Conservation (phyloP, 2,888 invertebrate genomes). For the Leucophora obtusa region DNA sequence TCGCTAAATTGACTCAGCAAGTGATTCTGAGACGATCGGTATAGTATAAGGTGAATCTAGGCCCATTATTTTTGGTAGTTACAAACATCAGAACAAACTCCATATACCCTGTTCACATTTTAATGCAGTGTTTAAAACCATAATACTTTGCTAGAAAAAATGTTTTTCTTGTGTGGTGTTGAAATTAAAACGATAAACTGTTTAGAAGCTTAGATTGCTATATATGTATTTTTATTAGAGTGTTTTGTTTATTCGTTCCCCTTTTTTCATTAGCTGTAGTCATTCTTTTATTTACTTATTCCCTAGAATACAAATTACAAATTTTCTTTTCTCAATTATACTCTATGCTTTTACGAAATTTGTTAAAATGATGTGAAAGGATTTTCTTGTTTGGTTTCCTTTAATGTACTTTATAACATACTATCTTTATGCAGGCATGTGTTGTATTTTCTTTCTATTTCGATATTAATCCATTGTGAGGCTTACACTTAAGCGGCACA, state of each 20-base stretch:
- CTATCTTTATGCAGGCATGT: background rate
- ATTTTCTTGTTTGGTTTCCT: background rate
- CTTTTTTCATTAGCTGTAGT: background rate
- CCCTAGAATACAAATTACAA: constrained; percentile 29
- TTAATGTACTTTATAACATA: background rate
- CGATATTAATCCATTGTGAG: no score
- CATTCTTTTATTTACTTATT: constrained; percentile 5
- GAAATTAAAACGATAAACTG: constrained; percentile 16
- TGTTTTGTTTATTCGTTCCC: background rate
- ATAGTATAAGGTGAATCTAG: no score
- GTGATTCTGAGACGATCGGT: no score
- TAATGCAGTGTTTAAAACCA: no score
- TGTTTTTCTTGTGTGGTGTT: background rate
- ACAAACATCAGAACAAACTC: no score
- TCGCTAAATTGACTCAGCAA: no score
- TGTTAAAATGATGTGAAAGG: background rate
- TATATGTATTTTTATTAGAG: constrained; percentile 6
- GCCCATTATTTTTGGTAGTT: no score
- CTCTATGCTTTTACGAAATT: background rate
- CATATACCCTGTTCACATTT: no score
- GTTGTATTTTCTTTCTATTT: no score
- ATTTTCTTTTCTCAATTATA: background rate
- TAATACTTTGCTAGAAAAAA: background rate
- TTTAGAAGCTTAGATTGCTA: background rate
- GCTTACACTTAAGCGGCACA: no score